phyloP scores from a whole-genome alignment of 2,888 invertebrate species.

The Drosophila siamana region DNA sequence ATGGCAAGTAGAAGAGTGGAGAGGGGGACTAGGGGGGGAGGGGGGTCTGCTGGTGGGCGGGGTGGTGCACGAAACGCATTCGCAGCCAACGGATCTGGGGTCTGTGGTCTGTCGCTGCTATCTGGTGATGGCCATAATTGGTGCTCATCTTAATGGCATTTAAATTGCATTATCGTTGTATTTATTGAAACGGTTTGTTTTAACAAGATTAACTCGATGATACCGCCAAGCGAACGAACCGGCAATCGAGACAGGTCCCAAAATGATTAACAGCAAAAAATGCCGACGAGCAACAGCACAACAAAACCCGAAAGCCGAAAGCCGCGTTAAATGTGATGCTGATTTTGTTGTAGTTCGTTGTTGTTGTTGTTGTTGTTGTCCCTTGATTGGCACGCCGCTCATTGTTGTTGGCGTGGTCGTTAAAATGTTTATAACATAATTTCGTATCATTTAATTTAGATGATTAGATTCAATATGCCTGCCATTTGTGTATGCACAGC shows the following conservation, averaged over 20 bases:
- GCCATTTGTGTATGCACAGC: conserved; percentile 52
- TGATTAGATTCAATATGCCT: conserved; percentile 74
- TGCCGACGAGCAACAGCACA: conserved; percentile 43
- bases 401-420: conserved; percentile 47
- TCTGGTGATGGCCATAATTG: conserved; percentile 81
- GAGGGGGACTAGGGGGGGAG: background rate
- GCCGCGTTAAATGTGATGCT: conserved; percentile 62
- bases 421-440: conserved; percentile 75
- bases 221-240: conserved; percentile 55
- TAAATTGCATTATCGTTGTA: conserved; percentile 84
- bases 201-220: conserved; percentile 78
- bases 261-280: conserved; percentile 75
- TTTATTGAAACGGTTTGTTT: conserved; percentile 83
- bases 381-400: conserved; percentile 49
- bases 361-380: conserved; percentile 33
- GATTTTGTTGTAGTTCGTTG: conserved; percentile 38
- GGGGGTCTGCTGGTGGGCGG: background rate
- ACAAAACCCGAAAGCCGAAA: conserved; percentile 44
- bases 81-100: conserved; percentile 3
- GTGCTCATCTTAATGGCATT: conserved; percentile 85
- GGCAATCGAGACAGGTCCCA: conserved; percentile 60
- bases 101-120: conserved; percentile 17
- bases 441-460: conserved; percentile 76
- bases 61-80: conserved; percentile 26
- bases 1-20: conserved; percentile 19